Base-by-base conservation (phyloP, 2,797 vertebrate genomes). In the Cynodonichthys magdalenae region DNA sequence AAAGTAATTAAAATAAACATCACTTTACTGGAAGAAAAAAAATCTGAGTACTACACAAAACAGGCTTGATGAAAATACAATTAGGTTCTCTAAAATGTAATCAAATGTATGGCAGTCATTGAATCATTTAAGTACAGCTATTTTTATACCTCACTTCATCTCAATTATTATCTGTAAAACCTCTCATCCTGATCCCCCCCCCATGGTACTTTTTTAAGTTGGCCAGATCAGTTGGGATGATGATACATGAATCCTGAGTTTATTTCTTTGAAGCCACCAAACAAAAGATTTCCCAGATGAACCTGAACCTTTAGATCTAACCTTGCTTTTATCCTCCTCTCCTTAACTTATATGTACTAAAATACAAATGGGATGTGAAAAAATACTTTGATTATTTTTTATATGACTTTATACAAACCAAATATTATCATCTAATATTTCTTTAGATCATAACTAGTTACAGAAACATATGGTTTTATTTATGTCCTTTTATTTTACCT, bases 351-450 rank as follows among this genome's bases (percentile, higher is more conserved):
- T 39, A 3, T 29, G 9, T 15, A n/a, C 45, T 46, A 5, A 46
- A n/a, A 6, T 24, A 17, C 17, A 46, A 15, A 20, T 61, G 0
- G 4, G 2, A 55, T 15, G 4, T 18, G 18, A 28, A 15, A 42
- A 6, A 15, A n/a, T 1, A 15, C 50, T 49, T 41, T 36, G 10
- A 10, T 55, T 8, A 24, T 28, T 1, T 53, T 41, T 9, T 15
- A 6, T 48, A n/a, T 20, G 11, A 29, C 8, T 10, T 19, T 24
- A 4, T 27, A 44, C 27, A 28, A 47, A 62, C 10, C 19, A 57
- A 59, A 55, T 7, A 56, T n/a, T 7, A 15, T 29, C 29, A 29
- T 15, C 4, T 41, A 20, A 28, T 71, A 55, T 68, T 61, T 2
- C 20, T 46, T 31, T 18, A 9, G 34, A 59, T 62, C 19, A 53